Evolutionary conservation across 2,113 vertebrate genomes (phyloP), one percentile per base, ranked within the genome.

Genomic region (Corythoichthys haematopterus): DNA sequence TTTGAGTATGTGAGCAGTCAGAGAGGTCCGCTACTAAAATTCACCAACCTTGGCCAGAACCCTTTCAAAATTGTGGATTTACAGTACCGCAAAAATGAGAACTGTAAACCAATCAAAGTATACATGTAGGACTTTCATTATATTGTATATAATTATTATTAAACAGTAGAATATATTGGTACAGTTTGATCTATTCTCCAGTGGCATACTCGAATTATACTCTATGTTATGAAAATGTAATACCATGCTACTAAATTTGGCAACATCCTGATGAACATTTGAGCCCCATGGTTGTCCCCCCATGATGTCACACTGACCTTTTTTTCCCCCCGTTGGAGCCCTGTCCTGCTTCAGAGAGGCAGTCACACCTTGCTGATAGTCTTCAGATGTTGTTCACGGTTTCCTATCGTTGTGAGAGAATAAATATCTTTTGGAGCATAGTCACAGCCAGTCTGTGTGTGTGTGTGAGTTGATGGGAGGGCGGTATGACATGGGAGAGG

Each of bases 301-400:
- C 66, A 20, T 69, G 46, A 63, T 51, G 38, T 48, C 55, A n/a
- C 58, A 81, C 85, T 71, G 59, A 89, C 84, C 85, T 88, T 71
- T 45, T 63, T 57, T 2, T 11, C 28, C 28, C 13, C 4, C 46
- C n/a, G 48, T 45, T 0, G 47, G 56, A 61, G 52, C 36, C 4
- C 68, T 0, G 60, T 72, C 64, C 70, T 52, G 69, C 47, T 65
- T 46, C 37, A 59, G 12, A n/a, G 36, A 40, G 57, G 57, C 37
- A 15, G 20, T 53, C 16, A 53, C 51, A 53, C 51, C n/a, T 53
- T 55, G 16, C n/a, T 2, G 16, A 60, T 20, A 11, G 12, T 46
- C 43, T 28, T 46, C 43, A 46, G 12, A 20, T 64, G 57, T 60
- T 76, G 46, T 3, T 55, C 57, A 50, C 65, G 66, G 50, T 72